A percentile compares a stretch with the other conserved stretches of the same genome.
phyloP scores from a whole-genome alignment of 2,888 invertebrate species.

The Disparrhopalites patrizii region DNA sequence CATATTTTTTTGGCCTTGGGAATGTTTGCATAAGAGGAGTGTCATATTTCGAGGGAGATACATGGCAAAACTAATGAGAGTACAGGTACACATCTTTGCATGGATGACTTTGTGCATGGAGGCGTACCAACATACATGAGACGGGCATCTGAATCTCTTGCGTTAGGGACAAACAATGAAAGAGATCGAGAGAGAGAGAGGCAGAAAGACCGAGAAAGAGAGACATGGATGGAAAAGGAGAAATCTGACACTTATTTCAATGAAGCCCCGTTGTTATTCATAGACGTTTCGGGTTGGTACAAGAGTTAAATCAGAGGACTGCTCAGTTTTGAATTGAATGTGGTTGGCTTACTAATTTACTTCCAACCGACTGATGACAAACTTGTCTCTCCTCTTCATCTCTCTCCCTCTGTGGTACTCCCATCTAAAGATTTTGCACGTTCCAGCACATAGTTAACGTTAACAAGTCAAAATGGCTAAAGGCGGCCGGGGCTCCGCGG shows the following conservation, averaged over 20 bases:
- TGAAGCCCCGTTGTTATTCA: not conserved
- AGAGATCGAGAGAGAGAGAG: not conserved
- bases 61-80: too few species aligned
- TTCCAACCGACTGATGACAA: conserved; percentile 33
- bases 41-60: too few species aligned
- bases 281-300: too few species aligned
- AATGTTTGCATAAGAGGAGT: too few species aligned
- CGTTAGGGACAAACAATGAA: too few species aligned
- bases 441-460: conserved; percentile 23
- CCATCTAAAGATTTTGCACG: conserved; percentile 15
- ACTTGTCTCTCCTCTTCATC: conserved; percentile 10
- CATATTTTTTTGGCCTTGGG: too few species aligned
- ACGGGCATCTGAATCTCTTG: too few species aligned
- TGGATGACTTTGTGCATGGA: too few species aligned
- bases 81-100: too few species aligned
- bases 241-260: not conserved
- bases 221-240: too few species aligned
- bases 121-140: too few species aligned
- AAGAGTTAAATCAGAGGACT: too few species aligned
- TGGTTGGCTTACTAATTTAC: conserved; percentile 29
- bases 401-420: conserved; percentile 17
- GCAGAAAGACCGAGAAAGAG: not conserved
- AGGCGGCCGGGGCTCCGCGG: conserved; percentile 32
- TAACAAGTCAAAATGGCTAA: conserved; percentile 48
- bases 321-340: conserved; percentile 24